phyloP scores from a whole-genome alignment of 2,113 vertebrate species.

The Halichoeres trimaculatus region DNA sequence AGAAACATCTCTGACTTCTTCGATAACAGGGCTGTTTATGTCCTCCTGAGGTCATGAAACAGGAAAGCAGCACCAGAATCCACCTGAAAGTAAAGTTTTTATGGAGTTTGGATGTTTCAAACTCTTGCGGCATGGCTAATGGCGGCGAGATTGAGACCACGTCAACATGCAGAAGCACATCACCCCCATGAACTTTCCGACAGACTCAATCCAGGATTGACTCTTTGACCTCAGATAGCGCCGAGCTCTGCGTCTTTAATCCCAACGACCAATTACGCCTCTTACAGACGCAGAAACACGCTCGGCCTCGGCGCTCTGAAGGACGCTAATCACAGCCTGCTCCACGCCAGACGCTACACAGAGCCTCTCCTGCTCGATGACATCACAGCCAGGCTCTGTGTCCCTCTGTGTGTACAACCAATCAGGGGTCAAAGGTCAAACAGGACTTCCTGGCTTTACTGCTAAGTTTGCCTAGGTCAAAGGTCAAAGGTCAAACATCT shows the following conservation, averaged over 20 bases:
- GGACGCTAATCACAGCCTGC: conserved; percentile 18
- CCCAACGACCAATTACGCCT: conserved; percentile 8
- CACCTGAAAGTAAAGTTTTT: too few relatives aligned
- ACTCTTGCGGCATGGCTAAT: too few relatives aligned
- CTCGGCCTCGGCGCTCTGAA: conserved; percentile 5
- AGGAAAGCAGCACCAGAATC: too few relatives aligned
- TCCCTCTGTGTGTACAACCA: conserved; percentile 1
- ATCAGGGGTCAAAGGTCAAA: conserved; percentile 49
- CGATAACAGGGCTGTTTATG: too few relatives aligned
- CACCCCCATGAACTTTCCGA: conserved; percentile 8
- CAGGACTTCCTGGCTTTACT: conserved; percentile 32
- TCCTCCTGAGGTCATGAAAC: too few relatives aligned
- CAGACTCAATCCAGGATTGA: conserved; percentile 39
- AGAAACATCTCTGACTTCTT: too few relatives aligned
- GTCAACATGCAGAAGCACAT: conserved; percentile 22
- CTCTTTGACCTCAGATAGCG: conserved; percentile 42
- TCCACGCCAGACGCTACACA: conserved; percentile 38
- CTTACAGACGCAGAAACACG: neutral
- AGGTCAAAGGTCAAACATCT: conserved; percentile 45
- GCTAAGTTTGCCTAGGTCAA: conserved; percentile 32
- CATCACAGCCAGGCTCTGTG: conserved; percentile 35
- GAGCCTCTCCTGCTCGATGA: conserved; percentile 35
- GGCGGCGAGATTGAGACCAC: too few relatives aligned
- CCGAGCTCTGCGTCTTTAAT: conserved; percentile 15
- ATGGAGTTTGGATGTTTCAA: too few relatives aligned